Evolutionary conservation across 2,797 vertebrate genomes (phyloP), one percentile per base, ranked within the genome.

Genomic region (Macropodus opercularis): DNA sequence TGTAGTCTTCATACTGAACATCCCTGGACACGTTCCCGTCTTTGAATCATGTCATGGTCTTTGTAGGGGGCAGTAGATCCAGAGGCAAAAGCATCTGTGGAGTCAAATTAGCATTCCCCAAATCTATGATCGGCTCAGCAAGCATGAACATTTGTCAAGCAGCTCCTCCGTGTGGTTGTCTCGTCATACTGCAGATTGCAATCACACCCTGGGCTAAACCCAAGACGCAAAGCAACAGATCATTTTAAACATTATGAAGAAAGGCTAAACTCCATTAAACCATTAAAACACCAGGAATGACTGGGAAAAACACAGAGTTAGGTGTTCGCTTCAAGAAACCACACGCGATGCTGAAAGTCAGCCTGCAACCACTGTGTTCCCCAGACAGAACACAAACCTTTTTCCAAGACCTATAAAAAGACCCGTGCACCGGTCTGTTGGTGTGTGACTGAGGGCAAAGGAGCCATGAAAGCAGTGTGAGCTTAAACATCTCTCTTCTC

Each of bases 161-260:
- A 72, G 46, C 64, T 10, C 51, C 68, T 41, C 74, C 36, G 1
- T 27, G 81, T 80, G 86, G 84, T 35, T 3, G 0, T 4, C 0
- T 4, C 0, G 0, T 4, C 12, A 18, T 15, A 69, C 64, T 71
- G 67, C 79, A 72, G 23, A 13, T n/a, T 36, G 10, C 3, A 56
- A 34, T 46, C 2, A 36, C n/a, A n/a, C n/a, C n/a, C n/a, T n/a
- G n/a, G n/a, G n/a, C n/a, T 4, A 35, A 35, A 6, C 5, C n/a
- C n/a, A n/a, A n/a, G n/a, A n/a, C n/a, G n/a, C n/a, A n/a, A n/a
- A n/a, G n/a, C n/a, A n/a, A n/a, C n/a, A n/a, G n/a, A n/a, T n/a
- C n/a, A n/a, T n/a, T n/a, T n/a, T n/a, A n/a, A n/a, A n/a, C n/a
- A n/a, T n/a, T n/a, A n/a, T n/a, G n/a, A n/a, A n/a, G n/a, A n/a